Conservation (phyloP, 2,113 vertebrate genomes). For the Gyps fulvus region DNA sequence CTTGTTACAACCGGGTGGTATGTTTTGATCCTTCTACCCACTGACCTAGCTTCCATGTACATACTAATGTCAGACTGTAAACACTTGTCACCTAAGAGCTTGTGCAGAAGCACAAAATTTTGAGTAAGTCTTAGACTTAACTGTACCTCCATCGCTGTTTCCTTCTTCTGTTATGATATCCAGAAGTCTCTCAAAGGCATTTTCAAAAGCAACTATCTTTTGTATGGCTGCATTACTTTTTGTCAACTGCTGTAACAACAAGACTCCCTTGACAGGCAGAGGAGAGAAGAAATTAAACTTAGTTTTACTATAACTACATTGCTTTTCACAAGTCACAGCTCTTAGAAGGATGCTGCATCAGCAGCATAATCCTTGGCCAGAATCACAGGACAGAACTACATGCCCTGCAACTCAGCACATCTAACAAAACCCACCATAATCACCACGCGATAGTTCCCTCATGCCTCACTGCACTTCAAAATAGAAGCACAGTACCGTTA, state of each 20-base stretch:
- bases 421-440: fast-evolving
- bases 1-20: not conserved
- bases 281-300: not conserved
- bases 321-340: not conserved
- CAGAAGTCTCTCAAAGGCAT: conserved; percentile 94
- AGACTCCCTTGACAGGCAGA: conserved; percentile 78
- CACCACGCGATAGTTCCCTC: fast-evolving
- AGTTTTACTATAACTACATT: not conserved
- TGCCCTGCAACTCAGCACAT: fast-evolving
- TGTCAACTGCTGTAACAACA: conserved; percentile 92
- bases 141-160: conserved; percentile 92
- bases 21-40: not conserved
- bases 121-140: not conserved
- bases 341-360: not conserved
- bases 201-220: conserved; percentile 99
- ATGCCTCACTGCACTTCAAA: fast-evolving
- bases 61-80: not conserved
- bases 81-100: fast-evolving
- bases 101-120: not conserved
- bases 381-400: not conserved
- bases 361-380: not conserved
- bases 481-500: not conserved
- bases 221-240: conserved; percentile 98
- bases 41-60: not conserved
- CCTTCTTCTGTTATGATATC: conserved; percentile 97